Evolutionary conservation across 2,888 invertebrate genomes (phyloP).

Genomic region (Drosophila birchii): DNA sequence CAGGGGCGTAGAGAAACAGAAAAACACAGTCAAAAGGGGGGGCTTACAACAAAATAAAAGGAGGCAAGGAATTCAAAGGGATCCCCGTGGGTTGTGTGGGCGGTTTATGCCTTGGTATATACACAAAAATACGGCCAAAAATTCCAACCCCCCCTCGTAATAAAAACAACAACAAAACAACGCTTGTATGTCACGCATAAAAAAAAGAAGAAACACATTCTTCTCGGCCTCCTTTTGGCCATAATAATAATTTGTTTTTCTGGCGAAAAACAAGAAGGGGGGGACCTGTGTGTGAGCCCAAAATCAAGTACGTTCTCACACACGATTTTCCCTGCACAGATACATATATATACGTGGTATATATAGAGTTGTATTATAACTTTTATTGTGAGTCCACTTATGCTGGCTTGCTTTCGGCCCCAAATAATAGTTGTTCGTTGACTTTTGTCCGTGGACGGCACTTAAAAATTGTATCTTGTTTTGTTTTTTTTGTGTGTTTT

Average conservation of each 20-base stretch:
- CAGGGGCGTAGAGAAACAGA: slow-evolving; percentile 8
- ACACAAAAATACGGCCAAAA: slow-evolving; percentile 70
- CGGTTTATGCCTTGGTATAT: slow-evolving; percentile 40
- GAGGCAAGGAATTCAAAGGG: slow-evolving; percentile 1
- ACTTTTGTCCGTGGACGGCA: slow-evolving; percentile 63
- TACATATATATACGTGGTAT: slow-evolving; percentile 2
- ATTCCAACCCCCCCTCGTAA: slow-evolving; percentile 31
- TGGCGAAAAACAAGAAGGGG: slow-evolving; percentile 52
- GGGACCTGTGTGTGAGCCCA: slow-evolving; percentile 51
- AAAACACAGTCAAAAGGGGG: slow-evolving; percentile 2
- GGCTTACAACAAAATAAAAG: background rate
- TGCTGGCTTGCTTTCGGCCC: slow-evolving; percentile 40
- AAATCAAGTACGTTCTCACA: slow-evolving; percentile 74
- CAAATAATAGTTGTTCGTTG: slow-evolving; percentile 65
- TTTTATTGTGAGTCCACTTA: slow-evolving; percentile 57
- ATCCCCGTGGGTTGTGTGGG: slow-evolving; percentile 8
- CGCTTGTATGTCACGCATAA: slow-evolving; percentile 67
- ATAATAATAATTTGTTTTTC: slow-evolving; percentile 50
- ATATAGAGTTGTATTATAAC: slow-evolving; percentile 11
- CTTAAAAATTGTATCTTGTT: slow-evolving; percentile 47
- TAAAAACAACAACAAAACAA: slow-evolving; percentile 44
- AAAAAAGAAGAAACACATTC: slow-evolving; percentile 18
- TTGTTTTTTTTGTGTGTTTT: slow-evolving; percentile 42
- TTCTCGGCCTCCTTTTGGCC: slow-evolving; percentile 34
- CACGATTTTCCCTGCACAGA: slow-evolving; percentile 51